Percentiles rank a stretch among this genome's conserved stretches.
Conservation (phyloP, 2,113 vertebrate species). For the Pleuronectes platessa region DNA sequence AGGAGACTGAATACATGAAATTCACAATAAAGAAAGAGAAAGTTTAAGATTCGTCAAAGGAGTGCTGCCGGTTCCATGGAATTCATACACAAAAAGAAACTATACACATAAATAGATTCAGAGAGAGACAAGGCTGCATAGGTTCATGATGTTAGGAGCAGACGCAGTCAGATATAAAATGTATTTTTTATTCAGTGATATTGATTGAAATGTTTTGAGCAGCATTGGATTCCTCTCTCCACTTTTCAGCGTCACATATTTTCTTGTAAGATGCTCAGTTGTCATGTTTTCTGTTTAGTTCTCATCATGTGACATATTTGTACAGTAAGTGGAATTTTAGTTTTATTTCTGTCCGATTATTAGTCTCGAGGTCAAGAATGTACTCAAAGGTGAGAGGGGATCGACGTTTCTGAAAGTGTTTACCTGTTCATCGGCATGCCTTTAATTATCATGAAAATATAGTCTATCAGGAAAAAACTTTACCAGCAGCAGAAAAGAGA, state of each 20-base stretch:
- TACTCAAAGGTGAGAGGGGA: not conserved
- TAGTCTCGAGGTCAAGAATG: not conserved
- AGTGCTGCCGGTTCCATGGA: not conserved
- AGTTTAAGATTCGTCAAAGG: not conserved
- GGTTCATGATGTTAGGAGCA: not conserved
- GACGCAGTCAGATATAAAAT: not conserved
- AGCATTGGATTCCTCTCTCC: not conserved
- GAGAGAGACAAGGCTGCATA: not conserved
- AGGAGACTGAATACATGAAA: not conserved
- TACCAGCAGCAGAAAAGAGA: not conserved
- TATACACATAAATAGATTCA: not conserved
- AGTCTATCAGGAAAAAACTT: not conserved
- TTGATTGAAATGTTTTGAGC: not conserved
- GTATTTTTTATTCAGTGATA: not conserved
- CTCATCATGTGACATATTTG: not conserved
- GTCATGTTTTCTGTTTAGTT: not conserved
- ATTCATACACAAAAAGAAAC: not conserved
- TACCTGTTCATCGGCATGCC: not conserved
- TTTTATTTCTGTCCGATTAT: not conserved
- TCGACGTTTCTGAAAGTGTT: not conserved
- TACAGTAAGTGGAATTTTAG: not conserved
- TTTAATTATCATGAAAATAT: not conserved
- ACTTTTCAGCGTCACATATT: not conserved
- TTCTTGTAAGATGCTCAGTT: too few relatives aligned
- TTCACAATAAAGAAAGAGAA: not conserved